phyloP scores from a whole-genome alignment of 37 sponge, comb jelly and placozoan genomes.

The Petrosia ficiformis region DNA sequence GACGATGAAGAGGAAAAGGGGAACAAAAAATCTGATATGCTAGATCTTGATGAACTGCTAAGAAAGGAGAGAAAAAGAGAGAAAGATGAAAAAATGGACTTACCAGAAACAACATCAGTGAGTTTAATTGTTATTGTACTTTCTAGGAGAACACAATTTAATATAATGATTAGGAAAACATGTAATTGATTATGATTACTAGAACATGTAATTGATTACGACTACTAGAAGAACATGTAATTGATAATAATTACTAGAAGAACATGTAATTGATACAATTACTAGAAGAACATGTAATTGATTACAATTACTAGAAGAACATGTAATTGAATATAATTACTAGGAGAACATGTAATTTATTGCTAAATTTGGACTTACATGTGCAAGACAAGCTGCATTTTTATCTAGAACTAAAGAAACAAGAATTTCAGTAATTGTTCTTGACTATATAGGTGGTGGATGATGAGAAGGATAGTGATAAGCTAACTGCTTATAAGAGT shows the following conservation, averaged over 20 bases:
- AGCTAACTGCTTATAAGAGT: constrained; percentile 78
- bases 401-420: no score
- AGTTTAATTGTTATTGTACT: not conserved
- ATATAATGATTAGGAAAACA: not conserved
- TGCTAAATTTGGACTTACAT: no score
- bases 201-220: no score
- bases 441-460: no score
- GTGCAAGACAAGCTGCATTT: no score
- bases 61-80: constrained; percentile 37
- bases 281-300: not conserved
- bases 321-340: no score
- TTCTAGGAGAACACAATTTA: no score
- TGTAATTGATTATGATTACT: no score
- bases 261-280: not conserved
- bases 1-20: constrained; percentile 19
- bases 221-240: not conserved
- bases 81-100: constrained; percentile 4
- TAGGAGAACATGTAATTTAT: not conserved
- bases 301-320: no score
- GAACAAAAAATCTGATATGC: not conserved
- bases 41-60: constrained; percentile 25
- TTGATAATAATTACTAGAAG: not conserved
- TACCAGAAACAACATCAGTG: not conserved
- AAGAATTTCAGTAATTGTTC: no score
- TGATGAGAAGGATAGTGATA: constrained; percentile 33